phyloP scores from a whole-genome alignment of 2,888 invertebrate species.

The Pecten maximus region DNA sequence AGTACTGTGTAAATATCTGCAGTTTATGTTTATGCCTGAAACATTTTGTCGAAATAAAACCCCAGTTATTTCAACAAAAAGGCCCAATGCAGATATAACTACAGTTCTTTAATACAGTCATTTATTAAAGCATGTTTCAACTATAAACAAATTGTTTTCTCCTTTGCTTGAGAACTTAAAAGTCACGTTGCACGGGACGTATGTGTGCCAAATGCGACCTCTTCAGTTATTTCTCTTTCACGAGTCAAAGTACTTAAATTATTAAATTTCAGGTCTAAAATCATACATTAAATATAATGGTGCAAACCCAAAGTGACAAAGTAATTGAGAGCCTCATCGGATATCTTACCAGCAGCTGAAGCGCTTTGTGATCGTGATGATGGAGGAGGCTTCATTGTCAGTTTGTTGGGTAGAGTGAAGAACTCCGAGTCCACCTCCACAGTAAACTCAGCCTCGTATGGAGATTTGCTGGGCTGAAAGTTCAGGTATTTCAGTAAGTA shows the following conservation, averaged over 20 bases:
- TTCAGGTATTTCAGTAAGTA: neutral
- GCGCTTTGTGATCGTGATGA: conserved; percentile 63
- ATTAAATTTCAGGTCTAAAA: neutral
- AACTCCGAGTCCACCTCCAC: conserved; percentile 76
- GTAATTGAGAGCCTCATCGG: neutral
- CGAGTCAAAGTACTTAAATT: neutral
- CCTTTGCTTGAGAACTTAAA: too few species aligned
- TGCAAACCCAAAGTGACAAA: neutral
- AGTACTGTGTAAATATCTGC: too few species aligned
- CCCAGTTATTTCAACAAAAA: too few species aligned
- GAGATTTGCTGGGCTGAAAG: conserved; percentile 57
- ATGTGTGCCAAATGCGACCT: too few species aligned
- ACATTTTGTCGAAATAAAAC: too few species aligned
- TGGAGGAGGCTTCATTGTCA: conserved; percentile 64
- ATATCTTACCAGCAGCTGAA: conserved; percentile 50
- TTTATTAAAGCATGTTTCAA: too few species aligned
- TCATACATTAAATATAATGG: neutral
- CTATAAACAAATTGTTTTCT: too few species aligned
- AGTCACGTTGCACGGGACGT: too few species aligned
- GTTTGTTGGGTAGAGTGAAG: conserved; percentile 75
- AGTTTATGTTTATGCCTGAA: too few species aligned
- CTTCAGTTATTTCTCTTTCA: too few species aligned
- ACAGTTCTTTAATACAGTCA: too few species aligned
- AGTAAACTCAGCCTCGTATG: conserved; percentile 66
- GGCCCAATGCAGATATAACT: too few species aligned